Evolutionary conservation across 2,113 vertebrate genomes (phyloP), one percentile per base, ranked within the genome.

Genomic region (Chlamydotis undulata): DNA sequence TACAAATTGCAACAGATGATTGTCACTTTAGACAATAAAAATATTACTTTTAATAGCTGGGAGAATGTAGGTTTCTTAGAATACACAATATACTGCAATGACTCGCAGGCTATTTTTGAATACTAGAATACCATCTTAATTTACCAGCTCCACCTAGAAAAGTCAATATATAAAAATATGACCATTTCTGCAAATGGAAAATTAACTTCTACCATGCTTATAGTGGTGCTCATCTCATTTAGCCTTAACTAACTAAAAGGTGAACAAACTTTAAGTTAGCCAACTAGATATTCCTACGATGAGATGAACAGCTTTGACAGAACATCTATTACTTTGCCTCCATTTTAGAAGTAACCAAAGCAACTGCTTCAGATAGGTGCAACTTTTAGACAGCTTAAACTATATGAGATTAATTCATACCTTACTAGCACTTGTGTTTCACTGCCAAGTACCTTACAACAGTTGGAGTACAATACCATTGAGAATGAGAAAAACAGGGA

Each of bases 21-120:
- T 90, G 43, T 15, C 52, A 82, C 33, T 92, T 92, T 76, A 89
- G 39, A 78, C 60, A 92, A 92, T 39, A 86, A 94, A 93, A 88
- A 67, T 78, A 56, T 59, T 89, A 57, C 88, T 88, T 93, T 91
- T 69, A 78, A 77, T 78, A 70, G 47, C 33, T 89, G 47, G 19
- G 47, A 86, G 56, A 96, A 88, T 2, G 7, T 60, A 79, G 50
- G 57, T 50, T 83, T 90, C 92, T 91, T 89, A 60, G 60, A 92
- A 84, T 70, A 59, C 19, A 76, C 43, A 65, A 67, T 41, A 24
- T 10, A 57, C 7, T 41, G 37, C 10, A 81, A 74, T 68, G 56
- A 77, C 43, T 96, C 79, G 70, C 19, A 4, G 45, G 39, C 33
- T 79, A 28, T 39, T 83, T 90, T 78, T 63, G 41, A 93, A 74